Conservation (phyloP, 2,797 vertebrate genomes). For the Spheniscus humboldti region DNA sequence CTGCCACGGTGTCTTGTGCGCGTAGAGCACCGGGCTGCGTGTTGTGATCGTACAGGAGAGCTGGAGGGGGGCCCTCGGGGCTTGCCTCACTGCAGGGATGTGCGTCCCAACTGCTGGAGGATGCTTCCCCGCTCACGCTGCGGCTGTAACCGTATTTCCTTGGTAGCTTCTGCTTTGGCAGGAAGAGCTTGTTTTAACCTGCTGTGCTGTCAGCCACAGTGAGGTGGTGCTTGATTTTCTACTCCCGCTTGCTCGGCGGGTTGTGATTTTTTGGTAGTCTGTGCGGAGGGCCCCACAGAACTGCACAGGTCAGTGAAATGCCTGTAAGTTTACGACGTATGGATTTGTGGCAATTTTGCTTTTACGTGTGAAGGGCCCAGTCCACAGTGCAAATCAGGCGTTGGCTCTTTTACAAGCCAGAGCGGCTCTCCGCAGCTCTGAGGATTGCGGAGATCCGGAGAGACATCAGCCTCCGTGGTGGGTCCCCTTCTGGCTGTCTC, state of each 20-base stretch:
- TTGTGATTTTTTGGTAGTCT: not conserved
- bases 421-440: not conserved
- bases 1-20: not conserved
- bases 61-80: not conserved
- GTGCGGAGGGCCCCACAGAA: not conserved
- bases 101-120: not conserved
- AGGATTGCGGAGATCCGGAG: not conserved
- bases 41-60: not conserved
- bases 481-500: not conserved
- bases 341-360: not conserved
- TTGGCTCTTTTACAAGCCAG: not conserved
- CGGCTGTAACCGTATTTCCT: fast-evolving
- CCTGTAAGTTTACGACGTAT: fast-evolving
- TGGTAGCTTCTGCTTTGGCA: not conserved
- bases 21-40: not conserved
- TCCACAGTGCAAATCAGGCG: not conserved
- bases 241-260: not conserved
- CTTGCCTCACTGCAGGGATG: not conserved
- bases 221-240: not conserved
- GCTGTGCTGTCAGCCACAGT: not conserved
- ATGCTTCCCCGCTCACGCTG: fast-evolving
- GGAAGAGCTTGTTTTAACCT: not conserved
- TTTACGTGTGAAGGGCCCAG: fast-evolving
- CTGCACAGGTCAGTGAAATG: not conserved
- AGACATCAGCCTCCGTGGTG: fast-evolving